These are phyloP conservation scores for Crioceris asparagi DNA, from an alignment of 2,888 invertebrate genomes.

Conservation along the genomic window DNA sequence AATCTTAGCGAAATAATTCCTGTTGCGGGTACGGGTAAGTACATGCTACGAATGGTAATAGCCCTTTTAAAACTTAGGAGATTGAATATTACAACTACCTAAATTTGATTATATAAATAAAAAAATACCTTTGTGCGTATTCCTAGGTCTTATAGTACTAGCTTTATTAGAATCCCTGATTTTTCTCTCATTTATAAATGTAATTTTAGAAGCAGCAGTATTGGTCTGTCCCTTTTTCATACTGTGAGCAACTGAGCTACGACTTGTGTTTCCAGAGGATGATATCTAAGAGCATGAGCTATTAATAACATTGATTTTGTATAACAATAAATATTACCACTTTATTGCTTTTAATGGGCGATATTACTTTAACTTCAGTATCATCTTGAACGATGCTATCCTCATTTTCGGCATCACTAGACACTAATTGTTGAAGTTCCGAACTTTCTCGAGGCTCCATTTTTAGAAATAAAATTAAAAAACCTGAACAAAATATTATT, in stretches of 20 bases:
- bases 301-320: slow-evolving; percentile 1
- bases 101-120: no score
- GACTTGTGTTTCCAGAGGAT: slow-evolving; percentile 38
- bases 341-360: slow-evolving; percentile 35
- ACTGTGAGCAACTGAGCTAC: slow-evolving; percentile 33
- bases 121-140: slow-evolving; percentile 37
- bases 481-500: no score
- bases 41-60: no score
- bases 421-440: slow-evolving; percentile 38
- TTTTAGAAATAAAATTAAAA: slow-evolving; percentile 5
- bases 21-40: no score
- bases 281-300: slow-evolving; percentile 29
- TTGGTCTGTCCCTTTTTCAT: slow-evolving; percentile 22
- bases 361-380: slow-evolving; percentile 34
- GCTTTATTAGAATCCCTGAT: slow-evolving; percentile 28
- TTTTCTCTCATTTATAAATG: slow-evolving; percentile 36
- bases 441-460: slow-evolving; percentile 39
- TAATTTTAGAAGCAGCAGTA: slow-evolving; percentile 30
- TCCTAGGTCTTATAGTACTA: slow-evolving; percentile 32
- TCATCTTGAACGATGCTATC: slow-evolving; percentile 37
- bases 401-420: slow-evolving; percentile 38
- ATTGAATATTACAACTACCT: no score
- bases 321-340: no score
- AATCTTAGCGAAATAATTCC: no score
- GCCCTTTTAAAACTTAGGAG: no score